Evolutionary conservation across 2,113 vertebrate species (phyloP).

Genomic region (Channa argus): DNA sequence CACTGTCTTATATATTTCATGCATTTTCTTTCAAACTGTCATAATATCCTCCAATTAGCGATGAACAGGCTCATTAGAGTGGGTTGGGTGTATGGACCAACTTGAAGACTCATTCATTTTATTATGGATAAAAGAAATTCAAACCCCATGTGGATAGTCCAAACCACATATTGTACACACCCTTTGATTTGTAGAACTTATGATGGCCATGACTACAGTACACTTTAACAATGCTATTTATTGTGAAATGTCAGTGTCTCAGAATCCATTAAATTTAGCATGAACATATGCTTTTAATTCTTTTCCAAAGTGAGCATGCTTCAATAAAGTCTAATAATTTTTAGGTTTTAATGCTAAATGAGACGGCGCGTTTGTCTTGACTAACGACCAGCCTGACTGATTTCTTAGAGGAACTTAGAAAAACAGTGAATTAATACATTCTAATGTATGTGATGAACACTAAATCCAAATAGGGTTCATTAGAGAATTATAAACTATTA

Average conservation of each 20-base stretch:
- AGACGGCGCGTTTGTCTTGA: background rate
- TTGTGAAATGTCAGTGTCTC: too few relatives aligned
- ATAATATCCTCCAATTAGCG: constrained; percentile 71
- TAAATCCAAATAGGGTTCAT: background rate
- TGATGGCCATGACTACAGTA: constrained; percentile 9
- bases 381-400: background rate
- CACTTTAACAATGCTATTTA: background rate
- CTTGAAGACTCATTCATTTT: constrained; percentile 11
- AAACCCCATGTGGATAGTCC: constrained; percentile 12
- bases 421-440: background rate
- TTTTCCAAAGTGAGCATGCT: background rate
- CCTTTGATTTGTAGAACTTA: background rate
- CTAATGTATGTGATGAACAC: background rate
- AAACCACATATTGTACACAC: constrained; percentile 12
- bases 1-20: constrained; percentile 16
- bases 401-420: background rate
- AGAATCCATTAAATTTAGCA: too few relatives aligned
- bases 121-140: constrained; percentile 31
- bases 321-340: too few relatives aligned
- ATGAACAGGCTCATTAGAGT: constrained; percentile 69
- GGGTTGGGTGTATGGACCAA: constrained; percentile 37
- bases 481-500: background rate
- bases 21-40: constrained; percentile 54
- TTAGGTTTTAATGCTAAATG: background rate
- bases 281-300: too few relatives aligned